Evolutionary conservation across 1,140 invertebrate species (phyloP), one percentile per base, ranked within the genome.

Genomic region (Cyclina sinensis): DNA sequence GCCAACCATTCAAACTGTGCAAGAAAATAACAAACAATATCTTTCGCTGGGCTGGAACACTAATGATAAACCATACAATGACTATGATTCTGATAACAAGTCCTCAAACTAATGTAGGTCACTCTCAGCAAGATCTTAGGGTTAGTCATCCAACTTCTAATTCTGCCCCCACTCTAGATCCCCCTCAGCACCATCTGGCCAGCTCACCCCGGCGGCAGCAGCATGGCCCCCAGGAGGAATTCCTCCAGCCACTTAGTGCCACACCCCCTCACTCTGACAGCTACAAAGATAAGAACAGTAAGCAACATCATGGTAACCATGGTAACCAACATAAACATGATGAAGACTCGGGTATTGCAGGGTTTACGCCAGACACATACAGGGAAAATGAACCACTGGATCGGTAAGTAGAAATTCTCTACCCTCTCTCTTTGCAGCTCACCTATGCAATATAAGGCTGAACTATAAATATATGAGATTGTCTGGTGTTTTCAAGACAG

Each of bases 261-360:
- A 88, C 86, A 30, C 86, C 86, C 68, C 86, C 86, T 88, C 62
- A 82, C 68, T 35, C 54, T 62, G 54, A 73, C 65, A 74, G 46
- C 83, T 51, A 82, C 32, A 88, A 82, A 39, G 59, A 73, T 62
- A 87, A 57, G 74, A 39, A 51, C 24, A 48, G 57, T 70, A 70
- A 85, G 46, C 39, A 24, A 35, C 39, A 46, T 32, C 68, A 76
- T 76, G 78, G 62, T 76, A 68, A 83, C 51, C 62, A 32, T 82
- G 86, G 62, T 83, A 82, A 76, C 54, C 70, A 80, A 32, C 68
- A 88, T 82, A 88, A 87, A 82, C 78, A 81, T 88, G 85, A 87
- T 82, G 86, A 81, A 82, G 86, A 88, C 79, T 88, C 86, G 39
- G 86, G 86, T 82, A 82, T 88, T 88, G 86, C 86, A 88, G 86